Percentiles rank a stretch among this genome's conserved stretches.
Conservation (phyloP, 92 coral and sea anemone genomes). For the Epizoanthus illoricatus region DNA sequence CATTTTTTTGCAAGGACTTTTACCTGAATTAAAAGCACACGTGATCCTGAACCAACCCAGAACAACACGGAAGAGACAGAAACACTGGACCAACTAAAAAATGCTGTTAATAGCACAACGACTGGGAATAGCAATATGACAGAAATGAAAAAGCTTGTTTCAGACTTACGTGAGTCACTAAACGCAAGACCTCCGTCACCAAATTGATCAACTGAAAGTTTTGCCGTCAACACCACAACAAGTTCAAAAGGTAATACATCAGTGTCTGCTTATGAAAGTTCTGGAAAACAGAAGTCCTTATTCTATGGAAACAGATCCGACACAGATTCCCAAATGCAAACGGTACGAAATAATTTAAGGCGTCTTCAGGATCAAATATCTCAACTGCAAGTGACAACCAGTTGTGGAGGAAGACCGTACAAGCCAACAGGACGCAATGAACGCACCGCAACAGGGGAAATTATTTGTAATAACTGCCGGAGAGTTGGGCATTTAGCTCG, state of each 20-base stretch:
- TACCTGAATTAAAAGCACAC: not conserved
- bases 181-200: conserved; percentile 6
- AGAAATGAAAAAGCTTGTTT: not conserved
- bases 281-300: no score
- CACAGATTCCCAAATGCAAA: not conserved
- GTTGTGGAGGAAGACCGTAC: not conserved
- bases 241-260: not conserved
- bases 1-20: not conserved
- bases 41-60: not conserved
- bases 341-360: not conserved
- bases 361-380: not conserved
- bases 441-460: conserved; percentile 32
- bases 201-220: not conserved
- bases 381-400: not conserved
- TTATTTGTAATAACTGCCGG: conserved; percentile 37
- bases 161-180: not conserved
- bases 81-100: not conserved
- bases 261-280: not conserved
- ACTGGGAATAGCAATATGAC: not conserved
- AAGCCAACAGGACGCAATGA: conserved; percentile 4
- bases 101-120: not conserved
- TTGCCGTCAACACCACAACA: not conserved
- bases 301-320: no score
- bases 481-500: conserved; percentile 35
- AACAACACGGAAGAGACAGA: not conserved